A percentile compares a stretch with the other conserved stretches of the same genome.
phyloP scores from a whole-genome alignment of 2,113 vertebrate genomes.

The Smithornis capensis region DNA sequence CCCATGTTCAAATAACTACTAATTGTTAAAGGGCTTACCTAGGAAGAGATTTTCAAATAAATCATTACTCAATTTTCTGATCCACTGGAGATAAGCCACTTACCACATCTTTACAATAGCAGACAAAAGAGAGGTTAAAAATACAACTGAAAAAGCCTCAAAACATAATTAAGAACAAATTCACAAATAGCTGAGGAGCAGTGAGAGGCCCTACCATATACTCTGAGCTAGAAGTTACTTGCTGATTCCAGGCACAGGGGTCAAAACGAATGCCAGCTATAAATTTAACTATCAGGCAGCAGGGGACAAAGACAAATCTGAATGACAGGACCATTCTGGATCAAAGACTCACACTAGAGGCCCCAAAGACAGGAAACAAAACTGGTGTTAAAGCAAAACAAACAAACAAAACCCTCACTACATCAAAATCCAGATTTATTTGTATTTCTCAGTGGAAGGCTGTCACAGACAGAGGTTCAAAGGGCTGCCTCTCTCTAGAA shows the following conservation, averaged over 20 bases:
- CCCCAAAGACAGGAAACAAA: neutral
- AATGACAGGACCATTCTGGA: neutral
- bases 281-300: neutral
- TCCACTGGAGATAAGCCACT: slow-evolving; percentile 1
- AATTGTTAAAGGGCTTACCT: neutral
- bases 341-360: neutral
- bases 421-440: neutral
- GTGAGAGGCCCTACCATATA: neutral
- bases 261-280: slow-evolving; percentile 36
- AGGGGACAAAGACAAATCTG: slow-evolving; percentile 31
- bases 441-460: neutral
- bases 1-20: neutral
- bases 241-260: neutral
- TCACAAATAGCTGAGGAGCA: neutral
- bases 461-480: neutral
- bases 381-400: neutral
- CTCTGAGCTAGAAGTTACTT: neutral
- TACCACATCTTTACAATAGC: neutral
- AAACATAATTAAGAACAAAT: neutral
- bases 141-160: neutral
- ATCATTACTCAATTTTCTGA: slow-evolving; percentile 3
- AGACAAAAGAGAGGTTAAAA: slow-evolving; percentile 1
- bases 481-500: neutral
- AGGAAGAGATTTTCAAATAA: neutral
- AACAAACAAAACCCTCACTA: neutral